Evolutionary conservation across 2,113 vertebrate species (phyloP), one percentile per base, ranked within the genome.

Genomic region (Circaetus gallicus): DNA sequence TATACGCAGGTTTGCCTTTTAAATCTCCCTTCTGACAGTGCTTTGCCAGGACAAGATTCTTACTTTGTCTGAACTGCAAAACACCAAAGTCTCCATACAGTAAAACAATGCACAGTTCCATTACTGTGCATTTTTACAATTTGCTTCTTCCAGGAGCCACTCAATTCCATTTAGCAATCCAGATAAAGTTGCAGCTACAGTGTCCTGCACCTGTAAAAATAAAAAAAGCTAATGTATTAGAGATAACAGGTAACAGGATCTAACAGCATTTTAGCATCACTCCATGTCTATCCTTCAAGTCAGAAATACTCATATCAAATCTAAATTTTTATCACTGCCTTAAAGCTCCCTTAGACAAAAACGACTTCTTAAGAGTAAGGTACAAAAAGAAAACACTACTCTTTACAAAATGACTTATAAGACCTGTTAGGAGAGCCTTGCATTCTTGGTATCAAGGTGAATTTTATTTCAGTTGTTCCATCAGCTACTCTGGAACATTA

Each of bases 61-160:
- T 32, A 74, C 26, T 83, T 93, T 58, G 92, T 5, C 20, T 76
- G 55, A 88, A 90, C 61, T 22, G 31, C 40, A 59, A 34, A 74
- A 78, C 18, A 69, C 15, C 25, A 2, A 79, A 62, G 25, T 21
- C 71, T 94, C 78, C 42, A 50, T 34, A 62, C 3, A 89, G 16
- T 49, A 55, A 63, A 65, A 18, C 47, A 88, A 88, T 28, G 17
- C 40, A 63, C 36, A 78, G 19, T 40, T 89, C 32, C 38, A 71
- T 97, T 91, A 98, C 72, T 92, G 85, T 91, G 93, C 10, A 98
- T 40, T 97, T 98, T 98, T 97, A 98, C 96, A 92, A 70, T 98
- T 98, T 79, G 97, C 98, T 97, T 98, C 98, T 96, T 97, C 98
- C 83, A 99, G 97, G 82, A 99, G 96, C 99, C 99, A 99, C 22